These are phyloP conservation scores for Diadophis punctatus DNA, from an alignment of 2,113 vertebrate species.

Conservation along the genomic window DNA sequence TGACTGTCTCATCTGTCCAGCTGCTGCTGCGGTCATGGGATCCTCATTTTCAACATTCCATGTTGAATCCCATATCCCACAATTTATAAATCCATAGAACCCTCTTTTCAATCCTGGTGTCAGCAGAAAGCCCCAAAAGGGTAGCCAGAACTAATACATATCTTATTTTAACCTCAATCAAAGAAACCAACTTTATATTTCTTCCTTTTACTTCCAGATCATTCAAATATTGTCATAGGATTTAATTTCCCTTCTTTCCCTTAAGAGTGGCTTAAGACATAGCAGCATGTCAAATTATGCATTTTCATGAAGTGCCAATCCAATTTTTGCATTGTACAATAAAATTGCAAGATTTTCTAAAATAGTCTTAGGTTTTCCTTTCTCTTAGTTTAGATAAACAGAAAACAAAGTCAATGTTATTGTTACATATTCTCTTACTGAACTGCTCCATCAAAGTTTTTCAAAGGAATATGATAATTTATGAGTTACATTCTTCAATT, in stretches of 20 bases:
- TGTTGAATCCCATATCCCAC: background rate
- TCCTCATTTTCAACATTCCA: background rate
- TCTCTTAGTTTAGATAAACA: background rate
- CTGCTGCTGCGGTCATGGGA: background rate
- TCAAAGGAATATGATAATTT: background rate
- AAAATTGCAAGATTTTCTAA: background rate
- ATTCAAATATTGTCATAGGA: background rate
- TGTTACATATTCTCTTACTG: background rate
- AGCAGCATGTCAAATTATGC: background rate
- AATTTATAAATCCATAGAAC: background rate
- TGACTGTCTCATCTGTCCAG: background rate
- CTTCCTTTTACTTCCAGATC: background rate
- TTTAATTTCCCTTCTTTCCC: background rate
- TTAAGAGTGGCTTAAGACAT: background rate
- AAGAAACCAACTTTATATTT: background rate
- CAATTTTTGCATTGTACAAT: background rate
- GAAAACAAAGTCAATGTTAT: background rate
- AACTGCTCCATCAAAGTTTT: background rate
- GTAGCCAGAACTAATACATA: background rate
- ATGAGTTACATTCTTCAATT: background rate
- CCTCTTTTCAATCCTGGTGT: background rate
- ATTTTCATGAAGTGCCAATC: background rate
- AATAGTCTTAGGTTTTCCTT: background rate
- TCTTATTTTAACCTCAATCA: background rate
- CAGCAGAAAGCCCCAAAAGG: background rate